Base-by-base conservation (phyloP, 2,113 vertebrate species). In the Rhinopithecus roxellana region DNA sequence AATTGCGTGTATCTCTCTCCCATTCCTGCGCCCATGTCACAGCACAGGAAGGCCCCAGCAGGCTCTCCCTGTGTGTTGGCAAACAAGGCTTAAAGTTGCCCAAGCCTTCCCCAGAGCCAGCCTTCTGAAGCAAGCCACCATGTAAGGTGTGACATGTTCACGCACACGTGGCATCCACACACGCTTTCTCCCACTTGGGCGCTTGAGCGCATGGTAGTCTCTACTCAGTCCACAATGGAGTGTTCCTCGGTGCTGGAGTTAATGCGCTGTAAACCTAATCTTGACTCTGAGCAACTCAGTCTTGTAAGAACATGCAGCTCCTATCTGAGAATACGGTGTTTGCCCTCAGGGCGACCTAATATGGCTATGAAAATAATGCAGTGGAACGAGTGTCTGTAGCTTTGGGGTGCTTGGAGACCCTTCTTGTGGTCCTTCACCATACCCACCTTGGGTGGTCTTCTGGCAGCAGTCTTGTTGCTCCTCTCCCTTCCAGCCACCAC, bases 211-310 rank as follows among this genome's bases (percentile, higher is more conserved):
- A 2, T 10, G 9, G 27, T 0, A 8, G 32, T 61, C 89, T 93
- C 78, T 14, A 1, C 22, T 59, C 35, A 6, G 1, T 25, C n/a
- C 18, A 55, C 67, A 45, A 9, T 23, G 52, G 17, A 32, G 0
- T 22, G 3, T 6, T 8, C 32, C 74, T 45, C 0, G 8, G 79
- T n/a, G 12, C 22, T 0, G 5, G 12, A 40, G 6, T 43, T 14
- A 9, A 5, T 14, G 12, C 2, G 8, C 55, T 59, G 32, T 25
- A 11, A n/a, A 35, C 38, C 79, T 83, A 5, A 8, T 82, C 77
- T 23, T 8, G 20, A 55, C 50, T 48, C 50, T 2, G 43, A 67
- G 57, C 14, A 35, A 6, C 32, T 30, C 23, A 0, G 25, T 84
- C 89, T 83, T 59, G 43, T 0, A 30, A n/a, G 83, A 55, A 61